Evolutionary conservation across 2,113 vertebrate species (phyloP), one percentile per base, ranked within the genome.

Genomic region (Miniopterus natalensis): DNA sequence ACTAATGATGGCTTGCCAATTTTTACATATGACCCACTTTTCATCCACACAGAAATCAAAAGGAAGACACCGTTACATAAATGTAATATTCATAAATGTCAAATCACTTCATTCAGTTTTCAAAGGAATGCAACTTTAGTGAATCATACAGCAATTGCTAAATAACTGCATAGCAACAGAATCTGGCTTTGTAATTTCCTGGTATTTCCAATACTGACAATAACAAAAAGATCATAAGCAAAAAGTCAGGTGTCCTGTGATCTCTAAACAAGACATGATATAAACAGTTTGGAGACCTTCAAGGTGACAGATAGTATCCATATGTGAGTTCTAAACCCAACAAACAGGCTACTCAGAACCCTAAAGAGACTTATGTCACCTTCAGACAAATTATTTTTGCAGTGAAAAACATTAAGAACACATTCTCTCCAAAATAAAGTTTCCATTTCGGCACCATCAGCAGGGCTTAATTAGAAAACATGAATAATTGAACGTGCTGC

Each of bases 401-500:
- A 79, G 68, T 66, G 53, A 84, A 90, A 97, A 97, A 94, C n/a
- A 92, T 98, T 95, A 97, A 94, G 77, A 94, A 96, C 25, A 96
- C 5, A 61, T 36, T 97, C 85, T 94, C 31, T 96, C 94, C 91
- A 89, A 97, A 98, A 93, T 80, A 97, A 97, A 98, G 89, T 97
- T 92, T 97, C 74, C 57, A 93, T 96, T 97, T 97, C 96, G 94
- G 63, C 89, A 97, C 13, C 95, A 73, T 94, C 92, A 97, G 75
- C 90, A 88, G 95, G 77, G 59, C 94, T 98, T 98, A 98, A 98
- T 98, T 97, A 98, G 95, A 97, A 80, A 97, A 25, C 70, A 97
- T 96, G 95, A 97, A 97, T 98, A 98, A 98, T 95, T 98, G 95
- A 98, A 89, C 6, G 17, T 3, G 42, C 90, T 89, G 66, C 88